Percentiles rank a stretch among this genome's conserved stretches.
Evolutionary conservation across 2,888 invertebrate genomes (phyloP).

Genomic region (Aleiodes alternator): DNA sequence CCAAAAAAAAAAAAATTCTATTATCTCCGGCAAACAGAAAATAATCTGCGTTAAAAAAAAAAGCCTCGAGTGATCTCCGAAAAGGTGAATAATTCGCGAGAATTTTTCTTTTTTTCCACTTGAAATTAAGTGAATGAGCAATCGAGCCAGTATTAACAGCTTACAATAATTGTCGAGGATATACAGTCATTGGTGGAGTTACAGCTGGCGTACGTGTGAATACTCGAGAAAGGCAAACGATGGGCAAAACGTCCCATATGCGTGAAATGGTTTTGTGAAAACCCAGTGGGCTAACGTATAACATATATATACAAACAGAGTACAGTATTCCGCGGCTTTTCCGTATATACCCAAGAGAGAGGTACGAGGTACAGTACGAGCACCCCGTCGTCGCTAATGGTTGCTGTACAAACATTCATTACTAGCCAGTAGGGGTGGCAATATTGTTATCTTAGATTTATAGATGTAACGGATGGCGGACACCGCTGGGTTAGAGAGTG

Average conservation of each 20-base stretch:
- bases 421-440: slow-evolving; percentile 69
- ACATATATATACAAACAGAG: neutral
- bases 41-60: too few relatives aligned
- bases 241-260: slow-evolving; percentile 65
- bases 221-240: slow-evolving; percentile 50
- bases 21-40: too few relatives aligned
- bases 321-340: slow-evolving; percentile 38
- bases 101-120: neutral
- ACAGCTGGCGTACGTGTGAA: neutral
- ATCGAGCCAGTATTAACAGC: neutral
- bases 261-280: slow-evolving; percentile 69
- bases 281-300: slow-evolving; percentile 38
- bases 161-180: slow-evolving; percentile 6
- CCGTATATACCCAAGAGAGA: slow-evolving; percentile 43
- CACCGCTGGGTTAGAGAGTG: slow-evolving; percentile 63
- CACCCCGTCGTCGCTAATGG: slow-evolving; percentile 70
- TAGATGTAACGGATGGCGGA: slow-evolving; percentile 75
- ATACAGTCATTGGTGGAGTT: slow-evolving; percentile 16
- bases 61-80: slow-evolving; percentile 16
- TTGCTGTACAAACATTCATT: slow-evolving; percentile 74
- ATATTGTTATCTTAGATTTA: slow-evolving; percentile 75
- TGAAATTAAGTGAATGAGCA: slow-evolving; percentile 47
- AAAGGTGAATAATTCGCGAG: neutral
- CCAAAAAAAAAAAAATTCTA: too few relatives aligned
- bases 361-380: slow-evolving; percentile 49